Evolutionary conservation across 2,797 vertebrate genomes (phyloP).

Genomic region (Valencia hispanica): DNA sequence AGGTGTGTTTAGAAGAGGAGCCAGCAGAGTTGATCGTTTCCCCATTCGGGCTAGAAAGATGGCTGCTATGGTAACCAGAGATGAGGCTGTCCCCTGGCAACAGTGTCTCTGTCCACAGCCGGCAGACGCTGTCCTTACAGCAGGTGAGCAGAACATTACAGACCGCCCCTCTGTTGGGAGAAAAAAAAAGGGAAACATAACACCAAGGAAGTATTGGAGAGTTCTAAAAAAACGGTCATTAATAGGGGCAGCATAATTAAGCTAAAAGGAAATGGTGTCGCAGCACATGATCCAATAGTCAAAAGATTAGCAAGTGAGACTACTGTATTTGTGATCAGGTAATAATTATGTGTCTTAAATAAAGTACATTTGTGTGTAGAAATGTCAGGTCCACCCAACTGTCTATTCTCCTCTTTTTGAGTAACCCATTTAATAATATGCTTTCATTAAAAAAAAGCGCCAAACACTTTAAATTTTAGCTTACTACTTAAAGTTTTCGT

Average conservation of each 20-base stretch:
- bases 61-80: constrained; percentile 83
- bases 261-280: background rate
- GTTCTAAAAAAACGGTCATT: background rate
- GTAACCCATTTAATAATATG: too few species aligned
- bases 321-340: background rate
- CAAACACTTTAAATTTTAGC: too few species aligned
- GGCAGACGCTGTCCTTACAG: constrained; percentile 98
- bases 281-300: background rate
- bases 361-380: too few species aligned
- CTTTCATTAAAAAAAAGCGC: too few species aligned
- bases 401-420: too few species aligned
- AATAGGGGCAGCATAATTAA: background rate
- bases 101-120: constrained; percentile 96
- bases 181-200: constrained; percentile 7
- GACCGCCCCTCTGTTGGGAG: constrained; percentile 86
- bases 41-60: constrained; percentile 61
- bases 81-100: constrained; percentile 93
- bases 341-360: background rate
- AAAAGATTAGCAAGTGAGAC: background rate
- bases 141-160: constrained; percentile 96
- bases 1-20: constrained; percentile 81
- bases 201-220: background rate
- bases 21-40: constrained; percentile 77
- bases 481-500: too few species aligned
- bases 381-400: too few species aligned